Conservation (phyloP, 2,888 invertebrate species). For the Apoda limacodes region DNA sequence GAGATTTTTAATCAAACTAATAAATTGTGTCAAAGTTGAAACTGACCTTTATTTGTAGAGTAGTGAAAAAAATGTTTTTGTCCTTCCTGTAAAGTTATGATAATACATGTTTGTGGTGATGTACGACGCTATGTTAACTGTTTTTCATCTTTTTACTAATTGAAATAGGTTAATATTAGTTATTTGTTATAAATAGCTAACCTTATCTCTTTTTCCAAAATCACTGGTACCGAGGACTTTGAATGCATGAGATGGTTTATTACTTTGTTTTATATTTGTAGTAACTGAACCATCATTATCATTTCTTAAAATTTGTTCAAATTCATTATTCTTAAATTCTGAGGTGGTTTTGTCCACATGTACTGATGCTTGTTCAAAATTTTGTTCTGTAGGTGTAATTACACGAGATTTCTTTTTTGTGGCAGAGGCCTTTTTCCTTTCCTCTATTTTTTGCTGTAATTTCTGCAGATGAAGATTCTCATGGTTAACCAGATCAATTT, state of each 20-base stretch:
- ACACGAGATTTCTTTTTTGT: slow-evolving; percentile 15
- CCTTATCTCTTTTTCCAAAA: slow-evolving; percentile 68
- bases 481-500: slow-evolving; percentile 40
- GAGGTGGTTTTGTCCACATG: slow-evolving; percentile 1
- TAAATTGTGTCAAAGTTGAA: too few relatives aligned
- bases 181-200: too few relatives aligned
- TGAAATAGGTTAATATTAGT: too few relatives aligned
- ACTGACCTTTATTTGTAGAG: too few relatives aligned
- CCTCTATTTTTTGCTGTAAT: slow-evolving; percentile 71
- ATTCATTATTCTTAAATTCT: slow-evolving; percentile 1
- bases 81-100: too few relatives aligned
- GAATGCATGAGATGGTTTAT: slow-evolving; percentile 50
- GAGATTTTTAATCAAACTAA: too few relatives aligned
- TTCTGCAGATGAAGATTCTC: slow-evolving; percentile 70
- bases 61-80: too few relatives aligned
- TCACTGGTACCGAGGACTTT: slow-evolving; percentile 76
- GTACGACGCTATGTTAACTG: too few relatives aligned
- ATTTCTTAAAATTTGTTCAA: slow-evolving; percentile 9
- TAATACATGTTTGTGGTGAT: too few relatives aligned
- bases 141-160: too few relatives aligned
- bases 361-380: slow-evolving; percentile 5
- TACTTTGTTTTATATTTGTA: slow-evolving; percentile 18
- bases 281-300: slow-evolving; percentile 15
- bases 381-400: slow-evolving; percentile 7
- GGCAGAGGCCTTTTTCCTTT: slow-evolving; percentile 49